These are phyloP conservation scores for Micromys minutus DNA, from an alignment of 2,113 vertebrate species.

Conservation along the genomic window DNA sequence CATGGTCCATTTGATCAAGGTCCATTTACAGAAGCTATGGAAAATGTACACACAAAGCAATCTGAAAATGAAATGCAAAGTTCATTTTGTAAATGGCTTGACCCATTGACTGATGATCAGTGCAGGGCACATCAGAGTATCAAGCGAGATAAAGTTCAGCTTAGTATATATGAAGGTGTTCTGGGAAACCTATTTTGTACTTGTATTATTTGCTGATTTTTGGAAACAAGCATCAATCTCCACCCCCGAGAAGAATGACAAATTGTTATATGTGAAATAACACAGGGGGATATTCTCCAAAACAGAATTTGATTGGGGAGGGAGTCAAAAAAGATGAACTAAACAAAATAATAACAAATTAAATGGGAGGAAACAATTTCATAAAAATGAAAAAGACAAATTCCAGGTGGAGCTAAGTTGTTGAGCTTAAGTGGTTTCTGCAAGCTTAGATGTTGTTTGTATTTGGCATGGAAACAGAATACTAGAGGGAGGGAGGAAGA, in stretches of 20 bases:
- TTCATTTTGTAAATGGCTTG: constrained; percentile 28
- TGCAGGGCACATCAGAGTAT: not conserved
- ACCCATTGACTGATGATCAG: constrained; percentile 1
- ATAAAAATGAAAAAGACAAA: not conserved
- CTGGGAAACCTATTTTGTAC: not conserved
- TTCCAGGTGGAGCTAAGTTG: not conserved
- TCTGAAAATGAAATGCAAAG: not conserved
- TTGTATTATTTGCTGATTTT: constrained; percentile 52
- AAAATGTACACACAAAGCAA: not conserved
- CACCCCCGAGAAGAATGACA: not conserved
- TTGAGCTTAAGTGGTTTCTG: not conserved
- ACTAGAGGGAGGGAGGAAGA: not conserved
- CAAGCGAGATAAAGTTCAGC: not conserved
- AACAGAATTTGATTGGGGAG: not conserved
- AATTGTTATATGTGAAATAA: not conserved
- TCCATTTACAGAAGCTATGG: constrained; percentile 49
- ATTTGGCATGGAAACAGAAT: not conserved
- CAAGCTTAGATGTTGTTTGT: not conserved
- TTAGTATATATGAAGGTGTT: not conserved
- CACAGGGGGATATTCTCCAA: constrained; percentile 7
- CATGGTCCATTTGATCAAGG: constrained; percentile 44
- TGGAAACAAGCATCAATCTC: constrained; percentile 16
- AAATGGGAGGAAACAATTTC: not conserved
- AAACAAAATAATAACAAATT: not conserved
- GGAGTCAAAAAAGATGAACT: not conserved